Conservation (phyloP, 2,888 invertebrate genomes). For the Agrotis segetum region DNA sequence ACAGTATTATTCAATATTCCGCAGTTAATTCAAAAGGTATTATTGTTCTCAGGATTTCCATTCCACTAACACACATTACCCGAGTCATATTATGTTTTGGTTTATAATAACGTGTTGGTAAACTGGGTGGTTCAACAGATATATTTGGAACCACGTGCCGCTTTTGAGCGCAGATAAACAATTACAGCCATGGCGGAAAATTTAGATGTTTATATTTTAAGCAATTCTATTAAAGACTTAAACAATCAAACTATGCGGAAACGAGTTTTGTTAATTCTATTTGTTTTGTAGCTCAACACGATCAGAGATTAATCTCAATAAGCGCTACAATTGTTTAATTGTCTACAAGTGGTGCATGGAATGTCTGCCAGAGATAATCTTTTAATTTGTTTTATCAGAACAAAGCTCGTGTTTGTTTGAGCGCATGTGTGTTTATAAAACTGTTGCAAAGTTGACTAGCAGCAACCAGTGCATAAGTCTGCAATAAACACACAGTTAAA, state of each 20-base stretch:
- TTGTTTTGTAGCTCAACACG: conserved; percentile 39
- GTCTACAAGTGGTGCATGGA: conserved; percentile 38
- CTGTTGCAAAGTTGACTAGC: conserved; percentile 9
- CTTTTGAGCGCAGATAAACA: conserved; percentile 29
- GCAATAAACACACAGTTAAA: conserved; percentile 44
- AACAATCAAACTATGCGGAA: conserved; percentile 33
- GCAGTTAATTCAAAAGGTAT: conserved; percentile 26
- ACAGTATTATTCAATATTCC: conserved; percentile 53
- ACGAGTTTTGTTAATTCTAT: conserved; percentile 32
- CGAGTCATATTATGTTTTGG: conserved; percentile 29
- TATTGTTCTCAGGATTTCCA: conserved; percentile 44
- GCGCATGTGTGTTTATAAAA: conserved; percentile 23
- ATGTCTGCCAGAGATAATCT: conserved; percentile 12
- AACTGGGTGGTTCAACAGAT: conserved; percentile 32
- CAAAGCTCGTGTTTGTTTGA: conserved; percentile 9
- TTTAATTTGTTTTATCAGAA: conserved; percentile 22
- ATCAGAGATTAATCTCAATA: conserved; percentile 50
- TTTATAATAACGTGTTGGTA: conserved; percentile 35
- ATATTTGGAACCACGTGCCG: conserved; percentile 55
- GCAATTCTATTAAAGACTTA: conserved; percentile 16
- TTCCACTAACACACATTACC: conserved; percentile 47
- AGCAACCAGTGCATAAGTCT: conserved; percentile 12
- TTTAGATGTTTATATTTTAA: conserved; percentile 28
- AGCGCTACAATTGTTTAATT: conserved; percentile 45
- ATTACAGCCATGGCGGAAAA: conserved; percentile 11